Conservation (phyloP, 2,888 invertebrate genomes). For the Phortica okadai region DNA sequence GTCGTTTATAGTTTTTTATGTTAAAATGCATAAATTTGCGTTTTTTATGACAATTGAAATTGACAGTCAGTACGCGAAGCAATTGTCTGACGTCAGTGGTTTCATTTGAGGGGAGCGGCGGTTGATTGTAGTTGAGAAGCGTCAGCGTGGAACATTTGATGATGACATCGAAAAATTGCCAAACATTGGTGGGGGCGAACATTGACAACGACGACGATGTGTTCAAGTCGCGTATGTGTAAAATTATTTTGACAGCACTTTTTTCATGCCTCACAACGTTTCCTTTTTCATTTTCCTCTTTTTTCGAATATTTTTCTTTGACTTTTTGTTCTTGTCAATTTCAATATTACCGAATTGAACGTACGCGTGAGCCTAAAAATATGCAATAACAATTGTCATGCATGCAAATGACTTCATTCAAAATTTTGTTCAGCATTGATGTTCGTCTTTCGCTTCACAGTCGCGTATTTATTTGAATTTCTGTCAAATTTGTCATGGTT, state of each 20-base stretch:
- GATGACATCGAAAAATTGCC: too few species aligned
- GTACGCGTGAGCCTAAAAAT: slow-evolving; percentile 61
- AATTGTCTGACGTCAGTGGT: neutral
- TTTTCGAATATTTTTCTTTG: neutral
- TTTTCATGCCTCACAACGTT: neutral
- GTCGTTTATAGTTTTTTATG: slow-evolving; percentile 69
- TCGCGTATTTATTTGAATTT: slow-evolving; percentile 32
- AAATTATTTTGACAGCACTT: neutral
- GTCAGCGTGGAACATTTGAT: slow-evolving; percentile 25
- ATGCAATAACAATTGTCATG: slow-evolving; percentile 73
- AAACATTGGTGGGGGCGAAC: neutral
- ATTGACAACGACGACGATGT: neutral
- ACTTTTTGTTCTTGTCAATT: slow-evolving; percentile 56
- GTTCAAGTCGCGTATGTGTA: neutral
- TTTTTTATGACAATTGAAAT: slow-evolving; percentile 42
- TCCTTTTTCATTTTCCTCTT: neutral
- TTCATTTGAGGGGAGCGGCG: neutral
- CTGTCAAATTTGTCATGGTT: slow-evolving; percentile 36
- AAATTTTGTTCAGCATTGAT: slow-evolving; percentile 29
- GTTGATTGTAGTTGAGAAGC: neutral
- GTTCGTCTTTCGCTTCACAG: neutral
- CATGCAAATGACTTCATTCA: slow-evolving; percentile 74
- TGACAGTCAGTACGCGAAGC: slow-evolving; percentile 22
- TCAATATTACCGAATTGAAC: slow-evolving; percentile 56
- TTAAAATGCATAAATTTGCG: slow-evolving; percentile 55